Percentiles rank a stretch among this genome's conserved stretches.
Evolutionary conservation across 2,113 vertebrate species (phyloP).

Genomic region (Psammodynastes pulverulentus): DNA sequence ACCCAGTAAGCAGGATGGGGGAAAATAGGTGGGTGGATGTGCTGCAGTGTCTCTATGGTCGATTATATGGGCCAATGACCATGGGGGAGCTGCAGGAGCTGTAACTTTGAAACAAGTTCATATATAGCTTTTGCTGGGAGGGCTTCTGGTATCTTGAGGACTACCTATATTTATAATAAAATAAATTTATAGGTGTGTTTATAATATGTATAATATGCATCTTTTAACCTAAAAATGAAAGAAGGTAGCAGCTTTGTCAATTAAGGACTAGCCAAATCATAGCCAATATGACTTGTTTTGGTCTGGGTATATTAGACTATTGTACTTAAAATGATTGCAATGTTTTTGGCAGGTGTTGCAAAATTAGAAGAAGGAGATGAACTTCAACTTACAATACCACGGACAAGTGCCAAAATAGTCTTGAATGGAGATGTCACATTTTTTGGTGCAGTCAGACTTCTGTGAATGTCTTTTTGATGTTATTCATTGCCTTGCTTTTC

Average conservation of each 20-base stretch:
- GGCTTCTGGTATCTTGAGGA: not conserved
- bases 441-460: conserved; percentile 86
- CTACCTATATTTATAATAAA: not conserved
- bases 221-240: not conserved
- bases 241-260: not conserved
- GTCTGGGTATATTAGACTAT: not conserved
- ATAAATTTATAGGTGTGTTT: not conserved
- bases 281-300: not conserved
- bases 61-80: not conserved
- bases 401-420: conserved; percentile 80
- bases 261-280: not conserved
- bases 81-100: not conserved
- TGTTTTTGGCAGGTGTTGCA: conserved; percentile 79
- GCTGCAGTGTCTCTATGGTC: not conserved
- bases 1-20: not conserved
- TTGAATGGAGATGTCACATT: conserved; percentile 89
- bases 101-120: not conserved
- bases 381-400: conserved; percentile 88
- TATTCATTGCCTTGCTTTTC: not conserved
- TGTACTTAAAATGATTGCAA: conserved; percentile 24
- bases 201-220: not conserved
- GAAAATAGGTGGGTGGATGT: not conserved
- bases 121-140: not conserved
- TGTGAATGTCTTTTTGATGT: conserved; percentile 64
- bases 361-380: conserved; percentile 89